phyloP scores from a whole-genome alignment of 2,113 vertebrate species.

The Lates calcarifer region DNA sequence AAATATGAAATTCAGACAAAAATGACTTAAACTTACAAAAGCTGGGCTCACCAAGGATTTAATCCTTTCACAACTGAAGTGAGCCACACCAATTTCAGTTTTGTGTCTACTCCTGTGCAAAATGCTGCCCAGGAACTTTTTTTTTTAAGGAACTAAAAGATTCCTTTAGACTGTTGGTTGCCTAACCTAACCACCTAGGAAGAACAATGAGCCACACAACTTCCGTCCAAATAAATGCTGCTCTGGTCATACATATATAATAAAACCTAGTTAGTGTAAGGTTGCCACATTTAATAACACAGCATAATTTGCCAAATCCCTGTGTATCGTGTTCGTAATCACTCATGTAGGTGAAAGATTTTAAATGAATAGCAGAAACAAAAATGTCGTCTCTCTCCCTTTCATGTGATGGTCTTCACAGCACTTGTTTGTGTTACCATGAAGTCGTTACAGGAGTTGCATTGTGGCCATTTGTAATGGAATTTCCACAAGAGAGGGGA shows the following conservation, averaged over 20 bases:
- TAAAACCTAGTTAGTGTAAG: neutral
- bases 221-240: no score
- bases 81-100: no score
- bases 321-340: constrained; percentile 2
- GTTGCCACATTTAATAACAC: neutral
- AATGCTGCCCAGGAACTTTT: no score
- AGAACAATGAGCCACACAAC: no score
- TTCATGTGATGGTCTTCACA: constrained; percentile 20
- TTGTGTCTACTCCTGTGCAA: no score
- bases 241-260: no score
- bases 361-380: constrained; percentile 34
- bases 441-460: constrained; percentile 37
- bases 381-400: constrained; percentile 25
- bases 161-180: no score
- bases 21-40: no score
- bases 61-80: no score
- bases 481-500: constrained; percentile 58
- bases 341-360: neutral
- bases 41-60: no score
- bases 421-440: constrained; percentile 15
- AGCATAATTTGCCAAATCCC: neutral
- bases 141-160: no score
- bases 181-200: no score
- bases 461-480: constrained; percentile 50
- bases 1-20: neutral